A percentile compares a stretch with the other conserved stretches of the same genome.
Conservation (phyloP, 2,797 vertebrate species). For the Etheostoma nigrum region DNA sequence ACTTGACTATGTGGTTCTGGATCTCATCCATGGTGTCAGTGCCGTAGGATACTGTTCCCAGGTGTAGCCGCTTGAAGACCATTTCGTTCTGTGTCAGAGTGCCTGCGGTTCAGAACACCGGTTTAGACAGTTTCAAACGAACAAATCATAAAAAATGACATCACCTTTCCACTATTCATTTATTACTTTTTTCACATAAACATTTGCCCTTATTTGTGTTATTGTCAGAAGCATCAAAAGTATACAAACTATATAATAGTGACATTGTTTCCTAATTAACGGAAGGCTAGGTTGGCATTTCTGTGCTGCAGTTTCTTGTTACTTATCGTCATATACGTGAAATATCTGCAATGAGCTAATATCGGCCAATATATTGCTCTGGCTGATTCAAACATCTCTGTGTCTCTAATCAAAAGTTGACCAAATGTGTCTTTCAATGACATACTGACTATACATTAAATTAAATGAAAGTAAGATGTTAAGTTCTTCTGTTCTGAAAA, state of each 20-base stretch:
- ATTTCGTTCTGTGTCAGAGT: constrained; percentile 99
- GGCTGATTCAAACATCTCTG: too few relatives aligned
- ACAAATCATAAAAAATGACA: background rate
- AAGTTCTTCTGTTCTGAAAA: too few relatives aligned
- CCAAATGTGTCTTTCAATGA: background rate
- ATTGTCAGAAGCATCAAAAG: background rate
- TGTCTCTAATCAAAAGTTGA: background rate
- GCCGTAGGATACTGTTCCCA: constrained; percentile 91
- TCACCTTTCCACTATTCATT: background rate
- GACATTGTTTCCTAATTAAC: background rate
- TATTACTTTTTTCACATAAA: background rate
- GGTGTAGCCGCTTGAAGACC: constrained; percentile 92
- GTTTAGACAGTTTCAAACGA: background rate
- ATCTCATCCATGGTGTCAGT: constrained; percentile 98
- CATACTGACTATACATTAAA: background rate
- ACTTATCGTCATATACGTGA: too few relatives aligned
- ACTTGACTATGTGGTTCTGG: constrained; percentile 90
- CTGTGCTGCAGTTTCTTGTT: background rate
- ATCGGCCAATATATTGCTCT: background rate
- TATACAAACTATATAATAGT: background rate
- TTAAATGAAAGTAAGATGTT: too few relatives aligned
- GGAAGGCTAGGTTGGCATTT: background rate
- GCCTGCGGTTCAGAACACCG: constrained; percentile 79
- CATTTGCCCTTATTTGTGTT: background rate
- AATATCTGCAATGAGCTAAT: background rate